Conservation (phyloP, 2,888 invertebrate genomes). For the Mesochorus sp. region DNA sequence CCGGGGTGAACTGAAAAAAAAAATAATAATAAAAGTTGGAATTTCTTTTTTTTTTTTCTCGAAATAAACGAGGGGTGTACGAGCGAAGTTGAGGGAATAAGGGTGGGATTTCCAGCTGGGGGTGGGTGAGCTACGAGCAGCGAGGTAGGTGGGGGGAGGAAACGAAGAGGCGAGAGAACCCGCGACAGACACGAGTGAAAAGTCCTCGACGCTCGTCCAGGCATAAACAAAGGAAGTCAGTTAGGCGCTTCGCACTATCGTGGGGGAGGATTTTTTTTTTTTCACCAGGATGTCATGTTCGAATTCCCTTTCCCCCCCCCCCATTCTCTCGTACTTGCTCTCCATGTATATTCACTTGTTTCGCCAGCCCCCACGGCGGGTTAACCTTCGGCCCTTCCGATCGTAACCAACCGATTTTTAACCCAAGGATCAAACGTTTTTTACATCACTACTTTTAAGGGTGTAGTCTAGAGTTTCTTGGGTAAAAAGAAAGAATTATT, state of each 20-base stretch:
- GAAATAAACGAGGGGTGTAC: conserved; percentile 63
- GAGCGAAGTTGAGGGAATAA: conserved; percentile 51
- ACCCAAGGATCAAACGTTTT: too few relatives aligned
- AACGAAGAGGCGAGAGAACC: conserved; percentile 4
- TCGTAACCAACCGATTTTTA: too few relatives aligned
- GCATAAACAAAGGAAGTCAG: conserved; percentile 66
- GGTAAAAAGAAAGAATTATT: too few relatives aligned
- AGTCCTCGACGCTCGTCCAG: conserved; percentile 47
- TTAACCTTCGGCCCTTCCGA: too few relatives aligned
- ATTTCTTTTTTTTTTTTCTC: too few relatives aligned
- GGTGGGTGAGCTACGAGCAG: conserved; percentile 31
- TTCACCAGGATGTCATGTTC: too few relatives aligned
- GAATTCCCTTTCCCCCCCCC: too few relatives aligned
- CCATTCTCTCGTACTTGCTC: conserved; percentile 20
- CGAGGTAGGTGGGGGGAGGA: conserved; percentile 17
- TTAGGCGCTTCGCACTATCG: conserved; percentile 34
- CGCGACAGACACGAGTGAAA: conserved; percentile 50
- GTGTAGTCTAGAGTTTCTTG: too few relatives aligned
- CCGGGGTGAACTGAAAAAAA: conserved; percentile 22
- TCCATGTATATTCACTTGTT: not conserved
- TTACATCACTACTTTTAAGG: too few relatives aligned
- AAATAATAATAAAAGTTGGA: conserved; percentile 51
- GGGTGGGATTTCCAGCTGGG: not conserved
- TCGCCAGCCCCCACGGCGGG: too few relatives aligned
- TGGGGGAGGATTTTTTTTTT: conserved; percentile 31